phyloP scores from a whole-genome alignment of 1,140 invertebrate species.

The Calliopsis andreniformis region DNA sequence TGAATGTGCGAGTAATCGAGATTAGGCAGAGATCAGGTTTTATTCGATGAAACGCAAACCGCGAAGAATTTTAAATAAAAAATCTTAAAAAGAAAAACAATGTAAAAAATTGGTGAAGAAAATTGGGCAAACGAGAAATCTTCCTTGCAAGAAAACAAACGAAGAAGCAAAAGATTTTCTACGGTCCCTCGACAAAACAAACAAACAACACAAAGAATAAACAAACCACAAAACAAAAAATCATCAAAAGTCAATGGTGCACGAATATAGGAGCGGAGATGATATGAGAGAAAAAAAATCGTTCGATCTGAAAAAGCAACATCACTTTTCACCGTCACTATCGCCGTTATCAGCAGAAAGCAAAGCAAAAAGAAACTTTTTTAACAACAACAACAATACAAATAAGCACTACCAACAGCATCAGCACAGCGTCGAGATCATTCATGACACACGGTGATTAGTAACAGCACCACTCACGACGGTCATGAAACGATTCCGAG shows the following conservation, averaged over 20 bases:
- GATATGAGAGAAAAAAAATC: conserved; percentile 41
- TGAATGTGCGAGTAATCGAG: conserved; percentile 11
- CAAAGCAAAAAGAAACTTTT: conserved; percentile 23
- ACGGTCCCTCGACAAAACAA: conserved; percentile 49
- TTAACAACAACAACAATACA: conserved; percentile 69
- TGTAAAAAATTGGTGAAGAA: neutral
- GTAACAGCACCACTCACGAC: neutral
- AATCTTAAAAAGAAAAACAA: neutral
- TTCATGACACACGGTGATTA: conserved; percentile 66
- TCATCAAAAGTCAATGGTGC: conserved; percentile 41
- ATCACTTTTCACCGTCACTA: conserved; percentile 61
- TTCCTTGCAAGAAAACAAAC: conserved; percentile 17
- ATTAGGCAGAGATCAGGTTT: neutral
- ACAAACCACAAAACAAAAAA: conserved; percentile 25
- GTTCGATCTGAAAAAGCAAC: conserved; percentile 39
- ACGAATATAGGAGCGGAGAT: conserved; percentile 55
- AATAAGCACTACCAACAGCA: conserved; percentile 68
- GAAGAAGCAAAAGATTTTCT: conserved; percentile 31
- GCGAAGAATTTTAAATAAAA: neutral
- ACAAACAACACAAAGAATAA: conserved; percentile 39
- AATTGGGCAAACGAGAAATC: neutral
- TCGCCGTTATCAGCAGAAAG: conserved; percentile 55
- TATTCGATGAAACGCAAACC: neutral
- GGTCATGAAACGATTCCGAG: conserved; percentile 76
- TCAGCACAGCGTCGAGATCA: conserved; percentile 69